phyloP scores from a whole-genome alignment of 2,888 invertebrate genomes.

The Harpalus rufipes region DNA sequence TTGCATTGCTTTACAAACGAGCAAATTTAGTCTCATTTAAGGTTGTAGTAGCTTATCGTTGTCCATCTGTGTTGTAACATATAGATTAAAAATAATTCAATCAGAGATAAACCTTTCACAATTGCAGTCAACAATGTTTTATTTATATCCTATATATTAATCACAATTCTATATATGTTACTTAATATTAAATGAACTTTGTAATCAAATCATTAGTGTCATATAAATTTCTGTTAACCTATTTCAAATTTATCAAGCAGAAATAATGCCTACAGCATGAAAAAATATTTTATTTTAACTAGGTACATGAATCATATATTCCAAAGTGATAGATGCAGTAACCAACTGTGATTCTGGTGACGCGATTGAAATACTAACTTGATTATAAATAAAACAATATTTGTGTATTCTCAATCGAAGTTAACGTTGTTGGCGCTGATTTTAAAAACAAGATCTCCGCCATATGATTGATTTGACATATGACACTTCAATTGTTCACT shows the following conservation, averaged over 20 bases:
- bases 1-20: not conserved
- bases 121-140: slow-evolving; percentile 25
- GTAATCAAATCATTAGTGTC: slow-evolving; percentile 28
- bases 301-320: no score
- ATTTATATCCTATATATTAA: slow-evolving; percentile 36
- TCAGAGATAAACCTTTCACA: slow-evolving; percentile 35
- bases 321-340: no score
- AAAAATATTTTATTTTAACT: not conserved
- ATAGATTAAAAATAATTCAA: slow-evolving; percentile 49
- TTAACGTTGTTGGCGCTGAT: no score
- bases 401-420: no score
- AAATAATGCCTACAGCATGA: not conserved
- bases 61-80: slow-evolving; percentile 24
- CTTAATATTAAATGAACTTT: slow-evolving; percentile 45
- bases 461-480: no score
- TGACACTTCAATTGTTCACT: no score
- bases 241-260: slow-evolving; percentile 34
- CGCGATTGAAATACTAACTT: no score
- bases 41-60: not conserved
- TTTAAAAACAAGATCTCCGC: no score
- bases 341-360: no score
- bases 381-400: no score
- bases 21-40: slow-evolving; percentile 19
- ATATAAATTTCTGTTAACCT: slow-evolving; percentile 36
- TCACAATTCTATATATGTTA: slow-evolving; percentile 22